Conservation (phyloP, 2,888 invertebrate species). For the Lochmaea capreae region DNA sequence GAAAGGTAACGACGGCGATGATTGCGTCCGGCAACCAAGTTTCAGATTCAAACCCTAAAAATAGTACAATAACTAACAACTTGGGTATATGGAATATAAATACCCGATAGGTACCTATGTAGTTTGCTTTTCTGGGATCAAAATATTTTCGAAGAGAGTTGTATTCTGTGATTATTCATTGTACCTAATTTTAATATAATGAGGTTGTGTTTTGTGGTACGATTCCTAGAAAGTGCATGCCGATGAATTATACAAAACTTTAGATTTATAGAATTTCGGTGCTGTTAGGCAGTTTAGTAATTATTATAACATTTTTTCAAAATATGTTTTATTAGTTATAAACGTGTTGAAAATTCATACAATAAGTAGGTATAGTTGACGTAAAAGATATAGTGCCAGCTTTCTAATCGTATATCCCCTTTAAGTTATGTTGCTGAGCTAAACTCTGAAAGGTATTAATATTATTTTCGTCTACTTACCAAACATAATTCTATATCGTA, state of each 20-base stretch:
- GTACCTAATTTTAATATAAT: slow-evolving; percentile 21
- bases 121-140: slow-evolving; percentile 17
- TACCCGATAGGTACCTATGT: not conserved
- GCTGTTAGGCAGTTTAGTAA: not conserved
- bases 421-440: no score
- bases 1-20: no score
- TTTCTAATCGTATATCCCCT: no score
- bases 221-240: not conserved
- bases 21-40: no score
- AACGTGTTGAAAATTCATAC: not conserved
- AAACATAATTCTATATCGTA: no score
- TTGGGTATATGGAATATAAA: slow-evolving; percentile 2
- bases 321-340: not conserved
- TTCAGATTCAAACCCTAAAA: no score
- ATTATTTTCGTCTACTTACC: no score
- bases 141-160: slow-evolving; percentile 5
- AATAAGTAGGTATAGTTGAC: not conserved
- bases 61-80: not conserved
- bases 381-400: no score
- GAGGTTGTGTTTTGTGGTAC: slow-evolving; percentile 13
- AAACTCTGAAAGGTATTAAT: no score
- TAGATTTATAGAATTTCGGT: slow-evolving; percentile 1
- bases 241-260: not conserved
- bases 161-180: slow-evolving; percentile 11
- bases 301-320: not conserved